Base-by-base conservation (phyloP, 2,113 vertebrate genomes). In the Cichladusa arquata region DNA sequence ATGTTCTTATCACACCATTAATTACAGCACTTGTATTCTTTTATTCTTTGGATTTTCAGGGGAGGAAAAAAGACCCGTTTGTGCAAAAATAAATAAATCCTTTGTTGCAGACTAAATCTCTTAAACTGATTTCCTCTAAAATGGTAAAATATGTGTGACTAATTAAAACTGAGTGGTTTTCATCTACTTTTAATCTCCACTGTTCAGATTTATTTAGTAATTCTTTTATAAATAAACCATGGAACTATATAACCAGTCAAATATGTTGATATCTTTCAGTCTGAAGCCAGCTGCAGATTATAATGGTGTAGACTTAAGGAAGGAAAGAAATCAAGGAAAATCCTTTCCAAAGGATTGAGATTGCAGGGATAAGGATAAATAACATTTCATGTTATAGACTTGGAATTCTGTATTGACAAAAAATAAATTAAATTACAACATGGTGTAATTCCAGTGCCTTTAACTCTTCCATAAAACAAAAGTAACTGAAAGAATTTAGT, bases 101-200 rank as follows among this genome's bases (percentile, higher is more conserved):
- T 65, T 58, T 56, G 33, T 61, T 69, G 42, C 78, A 79, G 58
- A 66, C 40, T 53, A 82, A 70, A 65, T 95, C 24, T 9, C 54
- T 93, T 90, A 65, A 80, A 44, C 71, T 58, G 3, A 82, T 95
- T 95, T 84, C 50, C 56, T 65, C 29, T 47, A 15, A 19, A 81
- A 76, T 50, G 42, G 45, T 77, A 73, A 90, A 86, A 91, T 80
- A 42, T 9, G 22, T 82, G 80, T 66, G 90, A 74, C 82, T 90
- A 78, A 94, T 96, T 91, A 83, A 93, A 92, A 66, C 45, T 40
- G 86, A 93, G 56, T 51, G 88, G 58, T 18, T 96, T 96, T 94
- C 71, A 36, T 86, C 53, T 28, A 28, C 71, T 92, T 23, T 6
- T 74, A 62, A 83, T 90, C 67, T 47, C 54, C 86, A 67, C 71